Evolutionary conservation across 2,797 vertebrate genomes (phyloP).

Genomic region (Girardinus metallicus): DNA sequence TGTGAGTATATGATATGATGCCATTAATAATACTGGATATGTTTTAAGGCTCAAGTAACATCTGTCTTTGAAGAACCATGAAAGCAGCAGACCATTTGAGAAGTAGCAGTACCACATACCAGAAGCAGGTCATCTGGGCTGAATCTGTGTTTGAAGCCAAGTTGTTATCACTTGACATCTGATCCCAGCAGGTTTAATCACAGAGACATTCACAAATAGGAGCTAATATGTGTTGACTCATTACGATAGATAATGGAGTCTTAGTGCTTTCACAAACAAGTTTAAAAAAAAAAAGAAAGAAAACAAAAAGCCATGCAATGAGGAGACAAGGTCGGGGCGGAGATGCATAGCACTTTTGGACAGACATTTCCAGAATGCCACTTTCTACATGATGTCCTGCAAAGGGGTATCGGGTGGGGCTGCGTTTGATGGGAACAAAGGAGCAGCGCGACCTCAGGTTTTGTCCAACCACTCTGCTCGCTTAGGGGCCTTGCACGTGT

Average conservation of each 20-base stretch:
- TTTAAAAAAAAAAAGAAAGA: constrained; percentile 77
- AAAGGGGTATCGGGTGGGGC: constrained; percentile 49
- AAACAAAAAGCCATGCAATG: constrained; percentile 79
- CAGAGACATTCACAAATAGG: constrained; percentile 57
- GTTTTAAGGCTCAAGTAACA: constrained; percentile 77
- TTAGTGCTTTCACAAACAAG: constrained; percentile 82
- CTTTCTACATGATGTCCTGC: constrained; percentile 79
- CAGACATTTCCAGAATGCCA: constrained; percentile 85
- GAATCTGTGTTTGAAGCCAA: constrained; percentile 49
- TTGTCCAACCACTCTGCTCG: constrained; percentile 85
- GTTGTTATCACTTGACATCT: constrained; percentile 40
- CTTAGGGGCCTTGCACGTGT: constrained; percentile 97
- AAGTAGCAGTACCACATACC: constrained; percentile 52
- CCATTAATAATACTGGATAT: constrained; percentile 76
- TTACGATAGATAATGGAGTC: constrained; percentile 68
- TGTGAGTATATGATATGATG: constrained; percentile 70
- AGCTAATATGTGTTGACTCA: constrained; percentile 70
- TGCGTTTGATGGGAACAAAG: constrained; percentile 32
- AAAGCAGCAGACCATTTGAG: constrained; percentile 79
- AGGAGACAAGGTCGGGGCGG: constrained; percentile 67
- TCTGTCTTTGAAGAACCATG: constrained; percentile 76
- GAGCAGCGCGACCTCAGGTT: constrained; percentile 72
- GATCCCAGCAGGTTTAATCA: constrained; percentile 48
- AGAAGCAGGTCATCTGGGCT: constrained; percentile 42
- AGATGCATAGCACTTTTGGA: constrained; percentile 77